Evolutionary conservation across 2,113 vertebrate species (phyloP).

Genomic region (Nanorana parkeri): DNA sequence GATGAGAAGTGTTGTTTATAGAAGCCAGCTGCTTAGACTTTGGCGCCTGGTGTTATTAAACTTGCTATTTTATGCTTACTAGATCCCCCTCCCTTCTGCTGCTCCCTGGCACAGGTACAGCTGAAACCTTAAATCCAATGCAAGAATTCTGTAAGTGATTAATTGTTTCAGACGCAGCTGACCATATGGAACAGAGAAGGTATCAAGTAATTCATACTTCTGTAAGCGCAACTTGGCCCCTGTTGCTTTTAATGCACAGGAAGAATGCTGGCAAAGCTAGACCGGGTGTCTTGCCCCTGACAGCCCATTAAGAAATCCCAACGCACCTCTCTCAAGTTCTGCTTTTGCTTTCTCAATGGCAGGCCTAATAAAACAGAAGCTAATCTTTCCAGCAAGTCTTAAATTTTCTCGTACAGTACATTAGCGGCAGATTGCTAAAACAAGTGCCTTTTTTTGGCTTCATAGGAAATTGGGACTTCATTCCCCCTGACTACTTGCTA

Average conservation of each 20-base stretch:
- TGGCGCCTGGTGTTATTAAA: conserved; percentile 73
- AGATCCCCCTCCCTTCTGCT: conserved; percentile 49
- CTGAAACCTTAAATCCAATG: conserved; percentile 77
- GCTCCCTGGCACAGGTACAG: conserved; percentile 78
- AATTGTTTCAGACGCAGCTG: conserved; percentile 82
- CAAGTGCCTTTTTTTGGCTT: conserved; percentile 82
- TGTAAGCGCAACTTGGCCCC: conserved; percentile 77
- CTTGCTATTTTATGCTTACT: conserved; percentile 69
- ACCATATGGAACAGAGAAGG: conserved; percentile 85
- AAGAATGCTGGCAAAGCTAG: conserved; percentile 74
- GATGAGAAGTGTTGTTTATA: conserved; percentile 73
- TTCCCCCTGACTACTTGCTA: conserved; percentile 74
- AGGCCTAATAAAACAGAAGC: conserved; percentile 84
- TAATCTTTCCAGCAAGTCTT: conserved; percentile 81
- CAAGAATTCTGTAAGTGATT: conserved; percentile 80
- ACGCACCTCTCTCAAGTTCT: conserved; percentile 79
- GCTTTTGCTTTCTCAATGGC: conserved; percentile 83
- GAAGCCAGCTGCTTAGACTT: conserved; percentile 77
- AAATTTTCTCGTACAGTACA: conserved; percentile 84
- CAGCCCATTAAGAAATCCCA: conserved; percentile 86
- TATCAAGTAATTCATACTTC: conserved; percentile 84
- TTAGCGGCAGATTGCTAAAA: conserved; percentile 77
- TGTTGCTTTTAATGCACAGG: conserved; percentile 79
- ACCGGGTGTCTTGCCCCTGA: conserved; percentile 82
- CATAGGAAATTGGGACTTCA: conserved; percentile 81